These are phyloP conservation scores for Leptinotarsa juncta DNA, from an alignment of 2,888 invertebrate genomes.

Conservation along the genomic window DNA sequence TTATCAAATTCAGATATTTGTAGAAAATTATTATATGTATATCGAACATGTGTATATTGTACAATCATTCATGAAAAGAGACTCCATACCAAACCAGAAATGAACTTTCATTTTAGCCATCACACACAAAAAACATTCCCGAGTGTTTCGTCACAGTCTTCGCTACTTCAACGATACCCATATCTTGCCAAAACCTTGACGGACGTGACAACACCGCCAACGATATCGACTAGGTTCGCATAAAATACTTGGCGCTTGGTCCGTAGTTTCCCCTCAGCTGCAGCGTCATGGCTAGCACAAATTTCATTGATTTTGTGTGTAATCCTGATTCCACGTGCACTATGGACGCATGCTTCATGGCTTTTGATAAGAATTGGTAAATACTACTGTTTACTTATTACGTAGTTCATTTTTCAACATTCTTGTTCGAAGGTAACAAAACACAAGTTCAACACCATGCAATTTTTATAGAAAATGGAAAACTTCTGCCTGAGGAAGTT, in stretches of 20 bases:
- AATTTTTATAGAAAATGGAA: too few relatives aligned
- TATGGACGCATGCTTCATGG: conserved; percentile 93
- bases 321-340: conserved; percentile 49
- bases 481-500: too few relatives aligned
- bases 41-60: too few relatives aligned
- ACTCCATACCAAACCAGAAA: too few relatives aligned
- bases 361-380: conserved; percentile 90
- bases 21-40: too few relatives aligned
- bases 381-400: conserved; percentile 17
- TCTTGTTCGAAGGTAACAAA: not conserved
- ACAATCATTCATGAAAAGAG: too few relatives aligned
- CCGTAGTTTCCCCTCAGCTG: conserved; percentile 50
- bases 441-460: too few relatives aligned
- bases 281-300: conserved; percentile 54
- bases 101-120: too few relatives aligned
- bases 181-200: not conserved
- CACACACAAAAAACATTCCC: too few relatives aligned
- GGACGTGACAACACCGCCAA: conserved; percentile 33
- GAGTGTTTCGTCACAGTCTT: too few relatives aligned
- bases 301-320: conserved; percentile 50
- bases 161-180: too few relatives aligned
- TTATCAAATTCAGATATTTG: too few relatives aligned
- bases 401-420: not conserved
- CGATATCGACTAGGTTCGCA: conserved; percentile 39
- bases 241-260: conserved; percentile 47